Conservation (phyloP, 2,113 vertebrate genomes). For the Ammodramus savannarum region DNA sequence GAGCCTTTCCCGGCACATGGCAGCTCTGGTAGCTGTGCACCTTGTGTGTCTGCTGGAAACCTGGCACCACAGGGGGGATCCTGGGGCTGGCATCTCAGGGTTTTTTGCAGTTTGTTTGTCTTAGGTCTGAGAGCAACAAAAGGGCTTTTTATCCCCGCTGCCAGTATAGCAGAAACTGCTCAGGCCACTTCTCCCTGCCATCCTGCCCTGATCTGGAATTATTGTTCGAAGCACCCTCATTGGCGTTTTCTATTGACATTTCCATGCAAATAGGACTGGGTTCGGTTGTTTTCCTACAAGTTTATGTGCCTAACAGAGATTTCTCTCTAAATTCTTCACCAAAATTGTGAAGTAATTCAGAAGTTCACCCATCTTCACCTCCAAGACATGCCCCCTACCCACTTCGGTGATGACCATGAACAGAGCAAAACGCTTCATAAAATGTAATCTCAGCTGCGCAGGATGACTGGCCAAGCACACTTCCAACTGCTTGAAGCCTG, state of each 20-base stretch:
- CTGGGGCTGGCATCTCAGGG: rapidly evolving
- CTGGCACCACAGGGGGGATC: rapidly evolving
- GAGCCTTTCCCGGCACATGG: neutral
- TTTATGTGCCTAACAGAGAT: rapidly evolving
- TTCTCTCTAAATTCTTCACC: neutral
- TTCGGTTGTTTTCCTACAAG: neutral
- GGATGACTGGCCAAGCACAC: neutral
- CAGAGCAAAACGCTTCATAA: neutral
- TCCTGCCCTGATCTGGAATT: neutral
- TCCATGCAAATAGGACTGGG: neutral
- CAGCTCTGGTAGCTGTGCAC: neutral
- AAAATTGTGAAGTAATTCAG: neutral
- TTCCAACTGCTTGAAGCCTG: neutral
- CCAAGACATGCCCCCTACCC: neutral
- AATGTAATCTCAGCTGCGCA: neutral
- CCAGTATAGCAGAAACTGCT: neutral
- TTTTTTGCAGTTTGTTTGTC: neutral
- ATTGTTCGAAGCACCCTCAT: neutral
- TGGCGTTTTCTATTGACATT: neutral
- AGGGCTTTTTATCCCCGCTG: rapidly evolving
- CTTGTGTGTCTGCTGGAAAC: neutral
- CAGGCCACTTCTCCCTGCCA: neutral
- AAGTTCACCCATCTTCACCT: neutral
- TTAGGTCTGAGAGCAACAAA: neutral
- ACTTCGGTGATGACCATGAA: rapidly evolving